Base-by-base conservation (phyloP, 1,140 invertebrate species). In the Meteorus sp. region DNA sequence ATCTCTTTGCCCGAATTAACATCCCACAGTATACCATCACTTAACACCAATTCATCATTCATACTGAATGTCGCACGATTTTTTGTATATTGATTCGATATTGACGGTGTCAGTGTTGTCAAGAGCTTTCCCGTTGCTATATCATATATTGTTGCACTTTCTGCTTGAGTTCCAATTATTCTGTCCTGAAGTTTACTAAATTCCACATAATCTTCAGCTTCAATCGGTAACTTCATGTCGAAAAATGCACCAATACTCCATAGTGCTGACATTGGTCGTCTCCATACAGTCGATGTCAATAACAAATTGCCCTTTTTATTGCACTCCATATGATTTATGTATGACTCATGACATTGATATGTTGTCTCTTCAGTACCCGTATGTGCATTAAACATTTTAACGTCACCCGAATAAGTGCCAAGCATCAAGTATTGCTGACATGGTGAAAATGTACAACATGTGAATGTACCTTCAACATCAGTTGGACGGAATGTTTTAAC, bases 1-100 rank as follows among this genome's bases (percentile, higher is more conserved):
- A 98, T 91, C 67, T 92, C 86, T 67, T 90, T 92, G 2, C 89
- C 89, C 0, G 88, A 86, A 56, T 90, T 88, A 5, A 97, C 88
- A 80, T 99, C 97, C 89, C 94, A 99, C 0, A 99, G 80, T 1
- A 98, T 94, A 27, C 97, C 97, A 78, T 99, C 97, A 72, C 73
- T 75, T 1, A 99, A 79, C 13, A 99, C 88, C 22, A 99, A 77
- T 66, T 98, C 93, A 76, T 99, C 97, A 9, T 90, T 91, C 60
- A 92, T 92, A 76, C 91, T 93, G 74, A 98, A 97, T 0, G 93
- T 95, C 0, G 97, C 97, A 44, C 90, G 83, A 78, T 99, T 99
- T 77, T 91, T 91, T 3, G 86, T 89, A 76, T 99, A 99, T 67
- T 91, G 87, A 81, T 99, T 98, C 23, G 90, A 91, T 64, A 92